Evolutionary conservation across 2,113 vertebrate species (phyloP).

Genomic region (Halcyon malimbica): DNA sequence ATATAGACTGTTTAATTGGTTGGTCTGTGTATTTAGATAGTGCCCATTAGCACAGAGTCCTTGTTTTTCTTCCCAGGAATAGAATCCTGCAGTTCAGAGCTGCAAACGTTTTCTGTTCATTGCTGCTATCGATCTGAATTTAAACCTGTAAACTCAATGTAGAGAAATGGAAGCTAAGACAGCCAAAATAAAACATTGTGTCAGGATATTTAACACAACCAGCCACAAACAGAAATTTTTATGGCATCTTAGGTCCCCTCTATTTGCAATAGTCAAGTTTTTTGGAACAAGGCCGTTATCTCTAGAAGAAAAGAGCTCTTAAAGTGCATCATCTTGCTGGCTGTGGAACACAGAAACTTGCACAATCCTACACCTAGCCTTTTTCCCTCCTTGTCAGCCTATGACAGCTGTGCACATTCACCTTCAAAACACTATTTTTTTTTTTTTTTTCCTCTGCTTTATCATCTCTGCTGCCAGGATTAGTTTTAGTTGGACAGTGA

Average conservation of each 20-base stretch:
- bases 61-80: background rate
- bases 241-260: background rate
- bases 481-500: constrained; percentile 67
- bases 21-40: background rate
- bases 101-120: background rate
- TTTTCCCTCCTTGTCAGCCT: background rate
- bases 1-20: background rate
- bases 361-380: background rate
- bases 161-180: background rate
- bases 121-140: background rate
- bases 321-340: background rate
- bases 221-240: background rate
- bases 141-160: background rate
- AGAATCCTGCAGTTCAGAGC: background rate
- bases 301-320: background rate
- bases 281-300: background rate
- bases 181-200: background rate
- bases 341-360: background rate
- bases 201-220: background rate
- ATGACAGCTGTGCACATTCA: constrained; percentile 40
- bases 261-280: background rate
- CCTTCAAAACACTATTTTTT: background rate
- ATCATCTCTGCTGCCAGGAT: constrained; percentile 28
- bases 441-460: background rate
- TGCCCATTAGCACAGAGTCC: background rate